phyloP scores from a whole-genome alignment of 2,888 invertebrate species.

The Scaptomyza caliginosa region DNA sequence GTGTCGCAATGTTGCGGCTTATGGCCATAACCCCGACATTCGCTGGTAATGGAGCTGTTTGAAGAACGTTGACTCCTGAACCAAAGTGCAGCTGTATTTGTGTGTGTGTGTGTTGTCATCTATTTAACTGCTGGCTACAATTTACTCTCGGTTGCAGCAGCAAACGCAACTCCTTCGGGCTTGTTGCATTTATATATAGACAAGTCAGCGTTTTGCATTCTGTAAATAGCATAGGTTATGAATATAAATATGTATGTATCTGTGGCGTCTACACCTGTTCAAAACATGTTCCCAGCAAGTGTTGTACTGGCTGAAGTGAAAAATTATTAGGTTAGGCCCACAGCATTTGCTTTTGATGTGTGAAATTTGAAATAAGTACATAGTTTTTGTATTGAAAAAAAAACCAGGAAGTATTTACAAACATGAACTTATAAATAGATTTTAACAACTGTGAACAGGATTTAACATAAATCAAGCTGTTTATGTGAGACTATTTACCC shows the following conservation, averaged over 20 bases:
- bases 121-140: conserved; percentile 37
- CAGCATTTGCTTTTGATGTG: conserved; percentile 1
- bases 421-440: background rate
- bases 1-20: conserved; percentile 73
- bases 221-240: conserved; percentile 45
- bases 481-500: conserved; percentile 32
- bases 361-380: background rate
- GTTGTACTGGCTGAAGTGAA: conserved; percentile 18
- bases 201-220: conserved; percentile 20
- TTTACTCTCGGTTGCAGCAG: conserved; percentile 7
- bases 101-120: conserved; percentile 32
- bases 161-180: conserved; percentile 9
- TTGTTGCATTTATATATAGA: conserved; percentile 56
- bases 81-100: conserved; percentile 16
- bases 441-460: conserved; percentile 53
- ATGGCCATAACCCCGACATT: conserved; percentile 45
- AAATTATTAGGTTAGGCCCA: conserved; percentile 9
- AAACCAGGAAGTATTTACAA: conserved; percentile 5
- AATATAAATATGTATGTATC: conserved; percentile 1
- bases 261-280: conserved; percentile 76
- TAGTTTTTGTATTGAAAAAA: background rate
- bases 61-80: conserved; percentile 43
- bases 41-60: conserved; percentile 50
- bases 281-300: conserved; percentile 58
- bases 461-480: conserved; percentile 55